phyloP scores from a whole-genome alignment of 2,888 invertebrate species.

The Scaptomyza reducta region DNA sequence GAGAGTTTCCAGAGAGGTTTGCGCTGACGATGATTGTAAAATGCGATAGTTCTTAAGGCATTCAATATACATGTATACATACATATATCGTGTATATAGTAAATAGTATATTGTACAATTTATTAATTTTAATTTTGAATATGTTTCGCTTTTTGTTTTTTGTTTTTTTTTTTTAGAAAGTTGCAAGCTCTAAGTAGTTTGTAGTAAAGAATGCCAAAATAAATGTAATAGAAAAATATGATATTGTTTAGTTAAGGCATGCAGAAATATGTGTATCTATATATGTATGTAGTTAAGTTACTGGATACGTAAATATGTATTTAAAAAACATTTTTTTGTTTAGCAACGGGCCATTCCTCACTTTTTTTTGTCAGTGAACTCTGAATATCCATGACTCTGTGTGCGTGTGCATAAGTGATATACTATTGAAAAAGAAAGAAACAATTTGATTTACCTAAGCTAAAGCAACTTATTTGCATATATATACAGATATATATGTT shows the following conservation, averaged over 20 bases:
- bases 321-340: neutral
- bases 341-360: no score
- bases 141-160: constrained; percentile 11
- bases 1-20: constrained; percentile 41
- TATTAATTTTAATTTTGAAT: constrained; percentile 30
- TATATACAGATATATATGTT: neutral
- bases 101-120: constrained; percentile 17
- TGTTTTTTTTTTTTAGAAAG: constrained; percentile 27
- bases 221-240: constrained; percentile 57
- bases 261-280: constrained; percentile 41
- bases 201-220: constrained; percentile 56
- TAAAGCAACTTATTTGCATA: neutral
- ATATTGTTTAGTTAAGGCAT: constrained; percentile 57
- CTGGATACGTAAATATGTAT: constrained; percentile 13
- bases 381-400: constrained; percentile 12
- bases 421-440: neutral
- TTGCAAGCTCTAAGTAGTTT: constrained; percentile 57
- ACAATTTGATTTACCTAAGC: neutral
- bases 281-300: constrained; percentile 4
- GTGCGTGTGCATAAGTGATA: constrained; percentile 6
- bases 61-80: constrained; percentile 30
- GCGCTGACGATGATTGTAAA: constrained; percentile 52
- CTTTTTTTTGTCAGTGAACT: constrained; percentile 4
- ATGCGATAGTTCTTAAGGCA: constrained; percentile 56
- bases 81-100: constrained; percentile 26